Evolutionary conservation across 2,888 invertebrate genomes (phyloP).

Genomic region (Entomobrya proxima): DNA sequence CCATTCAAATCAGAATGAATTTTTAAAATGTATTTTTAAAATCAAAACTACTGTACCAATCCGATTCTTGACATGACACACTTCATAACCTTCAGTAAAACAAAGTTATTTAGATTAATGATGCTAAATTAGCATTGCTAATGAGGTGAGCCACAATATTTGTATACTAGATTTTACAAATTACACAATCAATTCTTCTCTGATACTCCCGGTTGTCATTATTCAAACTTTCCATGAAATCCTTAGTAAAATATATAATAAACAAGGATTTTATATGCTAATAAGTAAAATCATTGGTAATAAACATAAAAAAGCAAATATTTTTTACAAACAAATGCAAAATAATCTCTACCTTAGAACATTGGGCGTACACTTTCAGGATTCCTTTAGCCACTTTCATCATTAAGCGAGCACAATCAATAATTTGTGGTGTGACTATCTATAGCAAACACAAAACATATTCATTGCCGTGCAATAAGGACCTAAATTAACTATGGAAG

Average conservation of each 20-base stretch:
- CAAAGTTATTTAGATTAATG: too few species aligned
- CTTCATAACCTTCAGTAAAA: too few species aligned
- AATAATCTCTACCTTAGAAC: too few species aligned
- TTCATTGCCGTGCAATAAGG: not conserved
- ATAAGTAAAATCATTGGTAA: too few species aligned
- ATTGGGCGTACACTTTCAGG: constrained; percentile 33
- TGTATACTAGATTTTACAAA: too few species aligned
- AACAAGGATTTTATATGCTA: too few species aligned
- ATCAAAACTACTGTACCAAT: constrained; percentile 29
- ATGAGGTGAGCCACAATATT: too few species aligned
- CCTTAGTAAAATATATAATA: too few species aligned
- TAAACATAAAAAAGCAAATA: too few species aligned
- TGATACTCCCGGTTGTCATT: not conserved
- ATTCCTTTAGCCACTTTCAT: constrained; percentile 58
- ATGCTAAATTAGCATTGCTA: too few species aligned
- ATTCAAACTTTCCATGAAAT: constrained; percentile 4
- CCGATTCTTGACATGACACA: constrained; percentile 60
- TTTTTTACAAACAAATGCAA: too few species aligned
- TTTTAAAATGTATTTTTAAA: not conserved
- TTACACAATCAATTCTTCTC: constrained; percentile 48
- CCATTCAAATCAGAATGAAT: not conserved
- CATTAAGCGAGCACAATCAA: constrained; percentile 45
- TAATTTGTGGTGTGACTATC: constrained; percentile 41
- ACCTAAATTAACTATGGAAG: not conserved
- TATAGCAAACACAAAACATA: not conserved